Percentiles rank a stretch among this genome's conserved stretches.
Conservation (phyloP, 2,888 invertebrate genomes). For the Drosophila formosana region DNA sequence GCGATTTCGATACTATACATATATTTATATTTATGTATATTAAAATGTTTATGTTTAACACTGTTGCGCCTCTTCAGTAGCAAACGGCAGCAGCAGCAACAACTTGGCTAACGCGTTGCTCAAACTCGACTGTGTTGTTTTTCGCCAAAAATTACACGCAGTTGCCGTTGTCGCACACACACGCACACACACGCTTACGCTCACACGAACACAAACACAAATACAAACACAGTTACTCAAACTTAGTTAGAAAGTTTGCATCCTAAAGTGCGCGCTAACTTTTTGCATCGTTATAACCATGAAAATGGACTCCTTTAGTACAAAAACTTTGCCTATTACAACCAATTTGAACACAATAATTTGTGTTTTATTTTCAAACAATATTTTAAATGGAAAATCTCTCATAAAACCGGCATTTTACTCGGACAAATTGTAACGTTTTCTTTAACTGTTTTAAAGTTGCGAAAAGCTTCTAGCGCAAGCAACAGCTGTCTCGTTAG, state of each 20-base stretch:
- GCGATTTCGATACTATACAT: slow-evolving; percentile 26
- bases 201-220: slow-evolving; percentile 7
- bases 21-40: not conserved
- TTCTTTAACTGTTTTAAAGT: slow-evolving; percentile 16
- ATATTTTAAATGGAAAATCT: not conserved
- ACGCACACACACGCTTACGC: slow-evolving; percentile 29
- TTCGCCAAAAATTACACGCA: slow-evolving; percentile 68
- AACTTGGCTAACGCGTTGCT: slow-evolving; percentile 73
- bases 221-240: slow-evolving; percentile 7
- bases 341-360: not conserved
- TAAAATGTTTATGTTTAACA: slow-evolving; percentile 11
- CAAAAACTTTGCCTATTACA: not conserved
- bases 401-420: slow-evolving; percentile 35
- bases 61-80: slow-evolving; percentile 23
- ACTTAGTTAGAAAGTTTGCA: slow-evolving; percentile 47
- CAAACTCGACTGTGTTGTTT: slow-evolving; percentile 76
- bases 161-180: slow-evolving; percentile 52
- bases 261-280: slow-evolving; percentile 26
- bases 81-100: slow-evolving; percentile 23
- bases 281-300: not conserved
- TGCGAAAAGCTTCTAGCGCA: slow-evolving; percentile 50
- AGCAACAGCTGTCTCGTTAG: slow-evolving; percentile 66
- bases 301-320: not conserved
- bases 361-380: not conserved
- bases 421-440: slow-evolving; percentile 22